Evolutionary conservation across 23 tunicate species (phyloP), one percentile per base, ranked within the genome.

Genomic region (Ascidia mentula): DNA sequence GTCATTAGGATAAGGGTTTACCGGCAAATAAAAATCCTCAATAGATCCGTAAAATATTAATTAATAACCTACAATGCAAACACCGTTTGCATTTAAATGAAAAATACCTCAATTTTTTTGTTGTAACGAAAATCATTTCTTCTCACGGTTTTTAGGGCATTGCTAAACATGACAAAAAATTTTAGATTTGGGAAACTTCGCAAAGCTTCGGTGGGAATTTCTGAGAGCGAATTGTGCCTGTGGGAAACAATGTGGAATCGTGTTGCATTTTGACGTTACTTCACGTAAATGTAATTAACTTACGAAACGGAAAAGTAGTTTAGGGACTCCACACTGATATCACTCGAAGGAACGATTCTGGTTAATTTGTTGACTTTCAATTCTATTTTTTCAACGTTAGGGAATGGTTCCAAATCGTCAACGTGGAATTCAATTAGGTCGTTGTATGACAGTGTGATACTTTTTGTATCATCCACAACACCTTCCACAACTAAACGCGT

Each of bases 371-470:
- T 89, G 33, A 71, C 60, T 74, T 74, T 73, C 40, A 83, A 8
- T 37, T 87, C 84, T 13, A 87, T 0, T 60, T 89, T 83, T 0
- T 7, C 72, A 34, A 89, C 38, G 22, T 72, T 38, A 0, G 37
- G 59, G 33, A 89, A 83, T 20, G 26, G 34, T 42, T 72, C 42
- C 39, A 89, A 72, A 40, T 89, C 85, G 69, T 83, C 88, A 32
- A 89, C 77, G 81, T 79, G 78, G 30, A 89, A 83, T 36, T 77
- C 87, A 0, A 75, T 73, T 38, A 91, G 53, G 31, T 81, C 69
- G 69, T 91, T 86, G 78, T 91, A 85, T 37, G 88, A 81, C 13
- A 91, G 59, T 5, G 87, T 40, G 34, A 91, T 85, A 70, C 89
- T 84, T 45, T 36, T 46, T 38, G 83, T 80, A 69, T 90, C 89